Percentiles rank a stretch among this genome's conserved stretches.
Conservation (phyloP, 35 echinoderm and acorn worm genomes). For the Apostichopus parvimensis region DNA sequence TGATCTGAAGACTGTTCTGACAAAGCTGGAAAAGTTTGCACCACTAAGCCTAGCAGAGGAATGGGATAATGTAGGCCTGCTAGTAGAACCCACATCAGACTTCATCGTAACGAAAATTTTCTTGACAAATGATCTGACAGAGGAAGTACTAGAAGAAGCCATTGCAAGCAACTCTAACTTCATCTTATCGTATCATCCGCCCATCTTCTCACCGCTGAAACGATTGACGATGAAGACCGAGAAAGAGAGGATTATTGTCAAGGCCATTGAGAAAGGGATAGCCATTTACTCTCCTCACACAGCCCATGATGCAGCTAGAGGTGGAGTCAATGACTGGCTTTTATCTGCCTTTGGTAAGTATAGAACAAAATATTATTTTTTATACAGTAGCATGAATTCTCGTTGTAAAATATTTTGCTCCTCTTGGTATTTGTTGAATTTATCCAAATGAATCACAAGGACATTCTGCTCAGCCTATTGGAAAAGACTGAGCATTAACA, state of each 20-base stretch:
- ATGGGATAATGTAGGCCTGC: slow-evolving; percentile 94
- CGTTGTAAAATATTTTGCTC: too few species aligned
- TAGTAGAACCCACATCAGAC: slow-evolving; percentile 82
- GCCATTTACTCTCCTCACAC: slow-evolving; percentile 89
- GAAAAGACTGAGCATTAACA: too few species aligned
- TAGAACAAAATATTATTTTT: too few species aligned
- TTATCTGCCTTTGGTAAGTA: slow-evolving; percentile 35
- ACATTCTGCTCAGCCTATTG: too few species aligned
- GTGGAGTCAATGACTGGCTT: slow-evolving; percentile 85
- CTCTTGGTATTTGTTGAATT: too few species aligned
- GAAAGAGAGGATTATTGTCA: slow-evolving; percentile 87
- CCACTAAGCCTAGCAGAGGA: slow-evolving; percentile 69
- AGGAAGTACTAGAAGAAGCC: slow-evolving; percentile 77
- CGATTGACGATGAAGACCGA: slow-evolving; percentile 67
- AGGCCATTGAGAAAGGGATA: slow-evolving; percentile 81
- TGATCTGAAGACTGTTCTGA: slow-evolving; percentile 19
- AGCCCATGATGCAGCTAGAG: slow-evolving; percentile 73
- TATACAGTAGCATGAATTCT: too few species aligned
- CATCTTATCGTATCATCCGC: slow-evolving; percentile 93
- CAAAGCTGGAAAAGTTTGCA: slow-evolving; percentile 72
- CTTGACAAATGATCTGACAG: slow-evolving; percentile 91
- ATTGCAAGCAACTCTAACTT: slow-evolving; percentile 56
- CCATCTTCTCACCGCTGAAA: slow-evolving; percentile 83
- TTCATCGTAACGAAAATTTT: slow-evolving; percentile 61
- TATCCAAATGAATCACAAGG: too few species aligned